Conservation (phyloP, 2,797 vertebrate species). For the Alca torda region DNA sequence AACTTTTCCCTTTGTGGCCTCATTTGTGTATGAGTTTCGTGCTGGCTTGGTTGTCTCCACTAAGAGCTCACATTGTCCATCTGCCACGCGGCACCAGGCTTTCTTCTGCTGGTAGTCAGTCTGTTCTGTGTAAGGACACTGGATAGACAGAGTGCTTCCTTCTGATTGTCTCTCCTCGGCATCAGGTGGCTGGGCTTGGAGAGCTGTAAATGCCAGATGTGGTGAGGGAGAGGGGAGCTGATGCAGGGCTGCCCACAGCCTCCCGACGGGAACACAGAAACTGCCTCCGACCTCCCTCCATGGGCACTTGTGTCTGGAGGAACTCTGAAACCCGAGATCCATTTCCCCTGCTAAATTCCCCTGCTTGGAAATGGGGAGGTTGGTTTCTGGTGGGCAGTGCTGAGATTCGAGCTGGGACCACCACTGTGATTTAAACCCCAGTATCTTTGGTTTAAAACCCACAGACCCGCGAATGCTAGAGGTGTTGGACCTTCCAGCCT, state of each 20-base stretch:
- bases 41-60: accelerated
- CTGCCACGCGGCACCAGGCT: accelerated
- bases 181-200: accelerated
- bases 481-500: not conserved
- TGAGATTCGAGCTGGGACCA: not conserved
- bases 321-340: not conserved
- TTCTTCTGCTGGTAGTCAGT: accelerated
- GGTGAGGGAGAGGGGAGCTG: not conserved
- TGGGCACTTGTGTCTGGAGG: not conserved
- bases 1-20: accelerated
- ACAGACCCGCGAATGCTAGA: not conserved
- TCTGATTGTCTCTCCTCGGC: accelerated
- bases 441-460: not conserved
- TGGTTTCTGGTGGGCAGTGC: not conserved
- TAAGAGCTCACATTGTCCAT: accelerated
- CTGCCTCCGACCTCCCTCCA: accelerated
- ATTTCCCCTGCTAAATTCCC: not conserved
- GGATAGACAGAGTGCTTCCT: not conserved
- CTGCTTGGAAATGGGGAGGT: not conserved
- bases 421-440: not conserved
- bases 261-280: accelerated
- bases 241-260: not conserved
- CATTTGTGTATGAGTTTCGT: accelerated
- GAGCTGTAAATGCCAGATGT: not conserved
- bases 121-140: not conserved